Percentiles rank a stretch among this genome's conserved stretches.
Evolutionary conservation across 2,888 invertebrate genomes (phyloP).

Genomic region (Meiosimyza decipiens): DNA sequence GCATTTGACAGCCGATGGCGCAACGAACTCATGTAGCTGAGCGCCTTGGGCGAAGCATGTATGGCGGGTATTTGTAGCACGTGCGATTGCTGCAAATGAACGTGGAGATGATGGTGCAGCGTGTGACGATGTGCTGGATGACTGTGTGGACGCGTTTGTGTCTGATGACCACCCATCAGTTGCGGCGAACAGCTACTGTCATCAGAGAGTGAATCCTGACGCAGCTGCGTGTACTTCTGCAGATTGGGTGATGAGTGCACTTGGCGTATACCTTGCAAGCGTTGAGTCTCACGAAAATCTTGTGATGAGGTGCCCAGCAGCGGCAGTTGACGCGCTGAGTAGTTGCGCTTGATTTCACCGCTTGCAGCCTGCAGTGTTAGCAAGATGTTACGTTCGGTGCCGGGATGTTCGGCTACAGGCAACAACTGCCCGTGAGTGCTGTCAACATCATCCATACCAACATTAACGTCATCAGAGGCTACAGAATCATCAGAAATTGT

Average conservation of each 20-base stretch:
- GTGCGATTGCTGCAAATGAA: conserved; percentile 46
- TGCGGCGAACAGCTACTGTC: conserved; percentile 56
- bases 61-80: conserved; percentile 63
- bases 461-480: conserved; percentile 53
- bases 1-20: conserved; percentile 86
- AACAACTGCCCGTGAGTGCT: conserved; percentile 46
- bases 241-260: conserved; percentile 67
- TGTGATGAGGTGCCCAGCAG: conserved; percentile 62
- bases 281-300: conserved; percentile 55
- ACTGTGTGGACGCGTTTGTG: conserved; percentile 47
- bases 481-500: conserved; percentile 59
- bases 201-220: conserved; percentile 50
- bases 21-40: conserved; percentile 75
- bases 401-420: conserved; percentile 52
- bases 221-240: conserved; percentile 58
- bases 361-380: conserved; percentile 64
- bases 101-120: conserved; percentile 29
- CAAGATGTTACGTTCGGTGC: conserved; percentile 57
- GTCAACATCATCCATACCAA: conserved; percentile 41
- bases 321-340: conserved; percentile 64
- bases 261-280: conserved; percentile 60
- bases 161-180: conserved; percentile 49
- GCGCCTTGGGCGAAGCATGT: conserved; percentile 65
- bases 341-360: conserved; percentile 65
- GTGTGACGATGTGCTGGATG: conserved; percentile 36